Evolutionary conservation across 2,797 vertebrate genomes (phyloP).

Genomic region (Acipenser ruthenus): DNA sequence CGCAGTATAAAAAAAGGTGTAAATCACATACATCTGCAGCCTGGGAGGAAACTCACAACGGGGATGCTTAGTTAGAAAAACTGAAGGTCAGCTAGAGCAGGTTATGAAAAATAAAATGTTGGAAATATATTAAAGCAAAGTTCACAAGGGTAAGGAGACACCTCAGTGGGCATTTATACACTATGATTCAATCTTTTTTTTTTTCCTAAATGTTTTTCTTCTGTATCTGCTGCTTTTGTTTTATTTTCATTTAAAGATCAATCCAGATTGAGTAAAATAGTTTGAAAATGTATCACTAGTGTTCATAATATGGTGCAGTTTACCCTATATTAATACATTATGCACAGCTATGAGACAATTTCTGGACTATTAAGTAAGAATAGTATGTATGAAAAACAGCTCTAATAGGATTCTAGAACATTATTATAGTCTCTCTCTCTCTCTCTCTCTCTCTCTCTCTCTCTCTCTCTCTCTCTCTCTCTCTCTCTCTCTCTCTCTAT

Average conservation of each 20-base stretch:
- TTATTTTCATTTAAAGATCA: too few relatives aligned
- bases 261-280: too few relatives aligned
- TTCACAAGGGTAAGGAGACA: conserved; percentile 1
- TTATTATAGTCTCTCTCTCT: too few relatives aligned
- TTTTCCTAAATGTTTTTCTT: neutral
- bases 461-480: neutral
- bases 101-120: neutral
- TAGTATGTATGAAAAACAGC: too few relatives aligned
- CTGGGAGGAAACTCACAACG: conserved; percentile 9
- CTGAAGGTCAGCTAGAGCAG: conserved; percentile 20
- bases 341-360: too few relatives aligned
- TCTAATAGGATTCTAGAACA: too few relatives aligned
- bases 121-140: neutral
- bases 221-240: too few relatives aligned
- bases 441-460: neutral
- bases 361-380: too few relatives aligned
- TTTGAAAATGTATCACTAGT: too few relatives aligned
- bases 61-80: conserved; percentile 25
- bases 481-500: neutral
- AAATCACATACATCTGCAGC: conserved; percentile 37
- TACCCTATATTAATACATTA: too few relatives aligned
- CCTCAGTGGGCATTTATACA: neutral
- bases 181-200: neutral
- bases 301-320: too few relatives aligned
- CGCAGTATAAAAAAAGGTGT: conserved; percentile 22